Conservation (phyloP, 2,113 vertebrate species). For the Cyprinodon brontotheroides region DNA sequence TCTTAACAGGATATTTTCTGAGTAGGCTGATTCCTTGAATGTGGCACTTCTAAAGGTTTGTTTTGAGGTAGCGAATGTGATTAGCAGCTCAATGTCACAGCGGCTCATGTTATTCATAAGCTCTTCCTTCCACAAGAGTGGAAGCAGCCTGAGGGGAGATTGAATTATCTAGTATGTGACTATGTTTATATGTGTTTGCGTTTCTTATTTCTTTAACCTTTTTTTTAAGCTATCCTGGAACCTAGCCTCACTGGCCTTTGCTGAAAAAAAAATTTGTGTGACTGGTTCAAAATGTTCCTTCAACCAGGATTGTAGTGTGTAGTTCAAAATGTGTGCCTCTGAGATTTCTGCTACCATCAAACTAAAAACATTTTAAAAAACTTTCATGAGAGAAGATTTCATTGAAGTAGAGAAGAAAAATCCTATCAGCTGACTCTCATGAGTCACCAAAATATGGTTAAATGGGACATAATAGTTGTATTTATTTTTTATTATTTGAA, state of each 20-base stretch:
- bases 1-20: slow-evolving; percentile 2
- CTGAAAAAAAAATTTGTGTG: neutral
- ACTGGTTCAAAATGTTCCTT: neutral
- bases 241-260: slow-evolving; percentile 2
- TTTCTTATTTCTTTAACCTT: slow-evolving; percentile 25
- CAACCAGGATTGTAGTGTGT: neutral
- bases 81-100: slow-evolving; percentile 51
- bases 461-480: too few relatives aligned
- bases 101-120: slow-evolving; percentile 33
- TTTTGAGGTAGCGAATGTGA: slow-evolving; percentile 37
- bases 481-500: too few relatives aligned
- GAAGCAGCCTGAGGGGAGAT: slow-evolving; percentile 43
- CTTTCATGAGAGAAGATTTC: too few relatives aligned
- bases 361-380: too few relatives aligned
- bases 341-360: too few relatives aligned
- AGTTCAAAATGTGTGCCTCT: too few relatives aligned
- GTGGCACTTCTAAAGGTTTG: slow-evolving; percentile 11
- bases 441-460: too few relatives aligned
- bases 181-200: neutral
- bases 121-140: slow-evolving; percentile 29
- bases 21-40: slow-evolving; percentile 25
- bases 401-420: too few relatives aligned
- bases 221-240: slow-evolving; percentile 13
- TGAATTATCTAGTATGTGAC: slow-evolving; percentile 8
- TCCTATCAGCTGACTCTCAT: too few relatives aligned